Evolutionary conservation across 2,797 vertebrate species (phyloP), one percentile per base, ranked within the genome.

Genomic region (Scleropages formosus): DNA sequence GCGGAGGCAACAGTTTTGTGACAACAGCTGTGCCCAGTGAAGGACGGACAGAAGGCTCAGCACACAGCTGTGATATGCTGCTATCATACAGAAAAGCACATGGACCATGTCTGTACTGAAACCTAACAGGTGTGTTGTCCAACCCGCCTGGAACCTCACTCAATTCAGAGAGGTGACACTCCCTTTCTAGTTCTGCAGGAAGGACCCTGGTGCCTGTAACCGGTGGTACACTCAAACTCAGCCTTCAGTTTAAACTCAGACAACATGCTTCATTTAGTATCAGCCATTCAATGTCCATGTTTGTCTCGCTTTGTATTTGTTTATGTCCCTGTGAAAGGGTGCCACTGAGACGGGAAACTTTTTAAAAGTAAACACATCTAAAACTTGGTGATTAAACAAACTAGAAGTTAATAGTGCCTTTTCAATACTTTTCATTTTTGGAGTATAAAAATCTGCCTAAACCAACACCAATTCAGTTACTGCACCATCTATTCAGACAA

Each of bases 221-320:
- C 51, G 47, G 3, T 47, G 65, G 46, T 44, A 44, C n/a, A 70
- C 39, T 53, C 60, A 68, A 77, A 72, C 46, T 53, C 27, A 61
- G 76, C 60, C 49, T 65, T 63, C 53, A 75, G 31, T 73, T 73
- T 79, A 78, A 51, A 61, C 61, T 49, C 31, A 24, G 26, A 76
- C 68, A 31, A 39, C 12, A 26, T 53, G 44, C 76, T 53, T 69
- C 18, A 56, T 70, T 53, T 56, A 69, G 22, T 22, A 15, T 39
- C 11, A 4, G 11, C 75, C 68, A 1, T 20, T 39, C 18, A 62
- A 77, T 18, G 27, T 65, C 13, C 51, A 20, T 46, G 44, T 59
- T 44, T 1, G 46, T 72, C 27, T 56, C 16, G 15, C 49, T 66
- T 58, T 15, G 31, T 44, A 58, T 72, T 66, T 53, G 9, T 20